Percentiles rank a stretch among this genome's conserved stretches.
These are phyloP conservation scores for Peucedramus taeniatus DNA, from an alignment of 2,113 vertebrate genomes.

Conservation along the genomic window DNA sequence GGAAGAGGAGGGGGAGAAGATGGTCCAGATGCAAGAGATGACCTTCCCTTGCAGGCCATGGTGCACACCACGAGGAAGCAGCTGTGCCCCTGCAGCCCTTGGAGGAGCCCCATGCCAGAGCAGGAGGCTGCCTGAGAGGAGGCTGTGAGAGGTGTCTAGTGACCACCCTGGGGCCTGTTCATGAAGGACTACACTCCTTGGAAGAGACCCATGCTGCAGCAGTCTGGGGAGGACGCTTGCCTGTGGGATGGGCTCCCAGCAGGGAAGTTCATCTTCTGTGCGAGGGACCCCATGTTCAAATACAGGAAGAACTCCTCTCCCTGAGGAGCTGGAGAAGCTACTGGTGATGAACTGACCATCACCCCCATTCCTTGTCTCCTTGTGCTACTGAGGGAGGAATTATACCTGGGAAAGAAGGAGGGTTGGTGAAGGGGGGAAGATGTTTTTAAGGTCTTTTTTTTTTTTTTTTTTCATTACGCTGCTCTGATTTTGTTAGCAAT, in stretches of 20 bases:
- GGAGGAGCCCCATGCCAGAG: fast-evolving
- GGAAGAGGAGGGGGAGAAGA: not conserved
- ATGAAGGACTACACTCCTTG: not conserved
- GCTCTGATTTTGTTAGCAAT: not conserved
- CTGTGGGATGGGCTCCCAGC: not conserved
- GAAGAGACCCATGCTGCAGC: not conserved
- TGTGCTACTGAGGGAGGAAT: not conserved
- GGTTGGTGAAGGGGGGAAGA: no score
- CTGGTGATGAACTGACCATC: not conserved
- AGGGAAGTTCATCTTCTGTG: not conserved
- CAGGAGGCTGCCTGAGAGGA: not conserved
- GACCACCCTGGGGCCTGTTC: not conserved
- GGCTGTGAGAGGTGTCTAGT: not conserved
- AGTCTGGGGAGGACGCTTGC: not conserved
- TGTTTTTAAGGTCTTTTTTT: not conserved
- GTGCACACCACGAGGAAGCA: not conserved
- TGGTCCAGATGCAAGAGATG: not conserved
- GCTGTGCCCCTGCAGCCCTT: no score
- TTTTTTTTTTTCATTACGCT: not conserved
- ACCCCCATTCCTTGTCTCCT: not conserved
- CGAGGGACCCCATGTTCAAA: fast-evolving
- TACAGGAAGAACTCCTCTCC: not conserved
- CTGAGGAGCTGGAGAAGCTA: not conserved
- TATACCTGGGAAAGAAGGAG: not conserved
- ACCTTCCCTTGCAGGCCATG: fast-evolving